Percentiles rank a stretch among this genome's conserved stretches.
Evolutionary conservation across 2,888 invertebrate species (phyloP).

Genomic region (Epirrita christyi): DNA sequence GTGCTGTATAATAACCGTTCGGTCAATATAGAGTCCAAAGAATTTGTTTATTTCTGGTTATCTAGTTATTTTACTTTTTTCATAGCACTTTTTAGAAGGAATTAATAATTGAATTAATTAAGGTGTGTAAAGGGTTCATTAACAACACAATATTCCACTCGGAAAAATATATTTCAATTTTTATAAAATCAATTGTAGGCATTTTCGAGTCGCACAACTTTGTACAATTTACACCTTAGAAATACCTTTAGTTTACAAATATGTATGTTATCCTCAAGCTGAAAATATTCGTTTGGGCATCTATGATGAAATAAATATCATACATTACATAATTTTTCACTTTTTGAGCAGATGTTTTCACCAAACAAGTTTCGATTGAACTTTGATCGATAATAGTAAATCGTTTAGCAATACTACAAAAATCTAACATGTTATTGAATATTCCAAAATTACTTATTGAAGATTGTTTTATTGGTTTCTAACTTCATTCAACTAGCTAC

Average conservation of each 20-base stretch:
- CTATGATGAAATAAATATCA: slow-evolving; percentile 5
- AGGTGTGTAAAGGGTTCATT: slow-evolving; percentile 42
- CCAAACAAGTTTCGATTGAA: no score
- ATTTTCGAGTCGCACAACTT: slow-evolving; percentile 79
- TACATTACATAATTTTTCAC: neutral
- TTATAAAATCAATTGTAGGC: slow-evolving; percentile 84
- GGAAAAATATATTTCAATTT: slow-evolving; percentile 84
- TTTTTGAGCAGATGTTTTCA: neutral
- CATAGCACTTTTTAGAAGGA: no score
- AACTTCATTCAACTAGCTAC: neutral
- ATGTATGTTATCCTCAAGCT: slow-evolving; percentile 27
- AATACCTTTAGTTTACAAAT: slow-evolving; percentile 31
- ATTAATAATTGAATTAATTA: no score
- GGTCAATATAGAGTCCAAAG: no score
- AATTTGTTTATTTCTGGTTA: no score
- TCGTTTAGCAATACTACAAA: no score
- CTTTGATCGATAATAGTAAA: no score
- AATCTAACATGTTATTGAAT: no score
- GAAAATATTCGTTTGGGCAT: slow-evolving; percentile 11
- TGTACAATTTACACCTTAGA: slow-evolving; percentile 72
- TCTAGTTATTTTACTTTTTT: no score
- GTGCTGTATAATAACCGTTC: no score
- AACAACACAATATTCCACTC: slow-evolving; percentile 72
- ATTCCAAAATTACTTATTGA: no score
- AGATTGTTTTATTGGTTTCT: neutral